Evolutionary conservation across 2,888 invertebrate species (phyloP).

Genomic region (Troglohyphantes excavatus): DNA sequence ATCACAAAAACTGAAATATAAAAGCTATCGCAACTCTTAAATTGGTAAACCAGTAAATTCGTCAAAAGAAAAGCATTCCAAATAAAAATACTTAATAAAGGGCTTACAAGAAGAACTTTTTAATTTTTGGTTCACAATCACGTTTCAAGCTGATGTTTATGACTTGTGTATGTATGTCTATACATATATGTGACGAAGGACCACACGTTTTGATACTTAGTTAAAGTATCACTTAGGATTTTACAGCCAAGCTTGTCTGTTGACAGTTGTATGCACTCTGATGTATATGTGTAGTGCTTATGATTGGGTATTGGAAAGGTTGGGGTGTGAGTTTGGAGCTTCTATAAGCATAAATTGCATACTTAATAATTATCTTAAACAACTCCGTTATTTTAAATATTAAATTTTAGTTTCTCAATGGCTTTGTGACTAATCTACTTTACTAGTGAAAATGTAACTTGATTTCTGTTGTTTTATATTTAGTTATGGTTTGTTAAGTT

Average conservation of each 20-base stretch:
- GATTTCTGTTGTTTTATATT: slow-evolving; percentile 1
- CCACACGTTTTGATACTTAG: slow-evolving; percentile 64
- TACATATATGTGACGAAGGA: slow-evolving; percentile 48
- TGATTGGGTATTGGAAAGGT: slow-evolving; percentile 17
- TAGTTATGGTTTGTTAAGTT: slow-evolving; percentile 58
- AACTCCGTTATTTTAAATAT: too few species aligned
- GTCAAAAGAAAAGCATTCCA: background rate
- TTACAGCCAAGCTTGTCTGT: slow-evolving; percentile 27
- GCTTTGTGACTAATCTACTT: slow-evolving; percentile 5
- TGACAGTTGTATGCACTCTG: slow-evolving; percentile 37
- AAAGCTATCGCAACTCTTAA: background rate
- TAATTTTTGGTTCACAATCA: background rate
- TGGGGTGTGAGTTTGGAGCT: slow-evolving; percentile 34
- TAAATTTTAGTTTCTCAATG: background rate
- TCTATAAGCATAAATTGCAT: slow-evolving; percentile 7
- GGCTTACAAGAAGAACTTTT: background rate
- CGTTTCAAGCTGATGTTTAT: slow-evolving; percentile 36
- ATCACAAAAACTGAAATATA: too few species aligned
- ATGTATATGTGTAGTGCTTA: slow-evolving; percentile 31
- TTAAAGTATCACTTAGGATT: slow-evolving; percentile 37
- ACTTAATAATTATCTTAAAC: slow-evolving; percentile 1
- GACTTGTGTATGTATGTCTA: slow-evolving; percentile 38
- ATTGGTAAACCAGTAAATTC: background rate
- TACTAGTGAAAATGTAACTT: slow-evolving; percentile 15
- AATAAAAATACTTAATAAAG: background rate